Base-by-base conservation (phyloP, 2,888 invertebrate genomes). In the Ophion ventricosus region DNA sequence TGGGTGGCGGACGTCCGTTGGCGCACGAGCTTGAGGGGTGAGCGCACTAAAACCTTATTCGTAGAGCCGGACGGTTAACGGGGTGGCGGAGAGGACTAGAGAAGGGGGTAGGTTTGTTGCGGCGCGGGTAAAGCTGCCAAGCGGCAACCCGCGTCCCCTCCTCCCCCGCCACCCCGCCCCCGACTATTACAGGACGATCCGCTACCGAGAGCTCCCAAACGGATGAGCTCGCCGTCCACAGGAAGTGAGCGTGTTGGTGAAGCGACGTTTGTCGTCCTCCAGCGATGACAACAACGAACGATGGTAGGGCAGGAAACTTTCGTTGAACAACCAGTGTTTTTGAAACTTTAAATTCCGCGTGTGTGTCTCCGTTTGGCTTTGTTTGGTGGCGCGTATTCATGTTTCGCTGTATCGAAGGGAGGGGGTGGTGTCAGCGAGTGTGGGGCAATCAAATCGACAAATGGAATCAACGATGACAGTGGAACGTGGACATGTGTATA, bases 11-110 rank as follows among this genome's bases (percentile, higher is more conserved):
- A 80, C 59, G 59, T 80, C 80, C 74, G 66, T 74, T 73, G 75
- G 66, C 78, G 78, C 49, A 77, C 57, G 26, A 63, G 78, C 67
- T 69, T 54, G 64, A 43, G 78, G 77, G 84, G 57, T 82, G 78
- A 76, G 61, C 75, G 75, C 43, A 72, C 79, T 74, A 43, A 75
- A 72, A 70, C 70, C 79, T 78, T 84, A 79, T 84, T 82, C 82
- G 75, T 72, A 64, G 70, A 76, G 84, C 72, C 23, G 54, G 40
- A 57, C 25, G 67, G 80, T 54, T 74, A 64, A 72, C 63, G 20
- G 59, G 49, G 43, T 59, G 69, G 69, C 49, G 67, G 69, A 26
- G 49, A 49, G 77, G 69, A 64, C 66, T 66, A 43, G 56, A 43
- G 57, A 72, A 57, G 57, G 26, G 64, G 57, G n/a, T 70, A 66